Evolutionary conservation across 2,797 vertebrate genomes (phyloP), one percentile per base, ranked within the genome.

Genomic region (Poecilia velifera): DNA sequence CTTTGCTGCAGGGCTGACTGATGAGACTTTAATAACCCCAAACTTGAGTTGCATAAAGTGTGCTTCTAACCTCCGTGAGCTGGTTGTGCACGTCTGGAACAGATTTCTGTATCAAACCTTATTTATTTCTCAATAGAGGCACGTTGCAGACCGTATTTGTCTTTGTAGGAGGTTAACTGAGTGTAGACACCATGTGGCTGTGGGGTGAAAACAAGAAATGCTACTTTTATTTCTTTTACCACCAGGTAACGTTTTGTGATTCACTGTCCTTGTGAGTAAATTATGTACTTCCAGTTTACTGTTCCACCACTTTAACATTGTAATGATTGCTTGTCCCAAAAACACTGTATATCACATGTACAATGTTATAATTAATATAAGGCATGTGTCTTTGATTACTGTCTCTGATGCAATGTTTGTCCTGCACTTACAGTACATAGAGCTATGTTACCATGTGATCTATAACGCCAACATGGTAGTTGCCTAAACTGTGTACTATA

Each of bases 261-360:
- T 62, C 77, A 70, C 76, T 77, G 87, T 89, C 86, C 78, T 74
- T 77, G 77, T 89, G 82, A 84, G 75, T 84, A 85, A 84, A 89
- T 85, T 47, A 89, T 84, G 80, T 81, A 88, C 87, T 91, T 91
- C 77, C 72, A 64, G 39, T 80, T 84, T 77, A 82, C 66, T 81
- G 79, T 88, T 84, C 73, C 73, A 82, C 83, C 82, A 78, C 75
- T 88, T 81, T 90, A 90, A 81, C 89, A 79, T 86, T 90, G 51
- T 83, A 77, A 88, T 88, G 77, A 72, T 86, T 88, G 86, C 88
- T 83, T 82, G 84, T 91, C 83, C 83, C 8, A 72, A 87, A 84
- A 90, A 89, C 84, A 85, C 73, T 88, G 77, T 88, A 89, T 85
- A 87, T 78, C 78, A 86, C 77, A 81, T 89, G 81, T 89, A 87